phyloP scores from a whole-genome alignment of 2,888 invertebrate genomes.

The Hypena proboscidalis region DNA sequence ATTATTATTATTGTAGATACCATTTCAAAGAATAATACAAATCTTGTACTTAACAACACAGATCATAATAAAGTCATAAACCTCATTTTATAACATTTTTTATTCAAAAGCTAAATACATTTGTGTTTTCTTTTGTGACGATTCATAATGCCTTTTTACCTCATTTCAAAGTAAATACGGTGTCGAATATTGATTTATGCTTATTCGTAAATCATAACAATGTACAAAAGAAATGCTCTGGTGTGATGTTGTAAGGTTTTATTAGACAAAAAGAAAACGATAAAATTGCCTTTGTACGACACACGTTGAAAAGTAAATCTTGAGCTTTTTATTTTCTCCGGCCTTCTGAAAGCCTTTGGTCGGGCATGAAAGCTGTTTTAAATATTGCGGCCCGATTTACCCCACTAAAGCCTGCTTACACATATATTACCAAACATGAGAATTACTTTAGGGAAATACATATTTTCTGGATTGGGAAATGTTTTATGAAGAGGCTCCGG shows the following conservation, averaged over 20 bases:
- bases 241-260: slow-evolving; percentile 30
- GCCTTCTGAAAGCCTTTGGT: slow-evolving; percentile 68
- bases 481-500: slow-evolving; percentile 37
- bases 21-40: no score
- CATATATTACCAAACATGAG: slow-evolving; percentile 63
- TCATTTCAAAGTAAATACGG: no score
- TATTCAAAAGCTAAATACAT: no score
- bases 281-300: slow-evolving; percentile 50
- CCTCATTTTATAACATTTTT: no score
- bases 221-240: slow-evolving; percentile 9
- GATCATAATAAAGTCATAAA: no score
- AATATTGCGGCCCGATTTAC: slow-evolving; percentile 78
- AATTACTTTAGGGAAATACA: slow-evolving; percentile 63
- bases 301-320: slow-evolving; percentile 66
- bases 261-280: slow-evolving; percentile 41
- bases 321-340: slow-evolving; percentile 67
- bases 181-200: no score
- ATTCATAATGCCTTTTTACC: no score
- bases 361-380: slow-evolving; percentile 75
- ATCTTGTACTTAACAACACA: no score
- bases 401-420: slow-evolving; percentile 66
- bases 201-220: no score
- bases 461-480: slow-evolving; percentile 51
- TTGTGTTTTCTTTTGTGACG: no score
- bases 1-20: no score